Base-by-base conservation (phyloP, 2,797 vertebrate genomes). In the Silurus aristotelis region DNA sequence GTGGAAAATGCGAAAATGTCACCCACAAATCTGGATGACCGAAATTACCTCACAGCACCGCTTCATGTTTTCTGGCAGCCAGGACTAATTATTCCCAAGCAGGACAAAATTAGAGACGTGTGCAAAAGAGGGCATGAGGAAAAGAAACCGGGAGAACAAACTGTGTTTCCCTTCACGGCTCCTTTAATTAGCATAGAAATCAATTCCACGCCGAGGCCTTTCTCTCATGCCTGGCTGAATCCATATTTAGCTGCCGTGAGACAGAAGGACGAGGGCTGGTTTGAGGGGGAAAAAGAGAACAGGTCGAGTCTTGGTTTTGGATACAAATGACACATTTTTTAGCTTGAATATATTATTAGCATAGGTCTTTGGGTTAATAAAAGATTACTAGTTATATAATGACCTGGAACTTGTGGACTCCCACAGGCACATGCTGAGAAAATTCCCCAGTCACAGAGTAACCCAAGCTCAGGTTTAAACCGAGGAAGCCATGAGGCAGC, bases 171-270 rank as follows among this genome's bases (percentile, higher is more conserved):
- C 88, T 89, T 87, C 90, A 87, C 87, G 48, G 77, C 87, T 88
- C 87, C 88, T 84, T 83, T 88, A 86, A 92, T 91, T 90, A 91
- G 90, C 87, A 84, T 85, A 92, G 87, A 86, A 90, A 90, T 90
- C 77, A 88, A 83, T 87, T 89, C 84, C 88, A 88, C 73, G 80
- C 38, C 5, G 38, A 66, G 86, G 73, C 85, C 88, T 89, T 85
- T 77, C 78, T 87, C 89, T 90, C 84, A 87, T 46, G 73, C 19
- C 66, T 84, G 84, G 82, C 64, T 85, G 76, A 87, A 83, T 70
- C 80, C 80, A 83, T 82, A 60, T 90, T 90, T 81, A 84, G 77
- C 88, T 78, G 61, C 76, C 38, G 48, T 68, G 52, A 48, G 66
- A 79, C 64, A 78, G 58, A 78, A 89, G 77, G 58, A 87, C 73